phyloP scores from a whole-genome alignment of 1,140 invertebrate genomes.

The Trachymyrmex septentrionalis region DNA sequence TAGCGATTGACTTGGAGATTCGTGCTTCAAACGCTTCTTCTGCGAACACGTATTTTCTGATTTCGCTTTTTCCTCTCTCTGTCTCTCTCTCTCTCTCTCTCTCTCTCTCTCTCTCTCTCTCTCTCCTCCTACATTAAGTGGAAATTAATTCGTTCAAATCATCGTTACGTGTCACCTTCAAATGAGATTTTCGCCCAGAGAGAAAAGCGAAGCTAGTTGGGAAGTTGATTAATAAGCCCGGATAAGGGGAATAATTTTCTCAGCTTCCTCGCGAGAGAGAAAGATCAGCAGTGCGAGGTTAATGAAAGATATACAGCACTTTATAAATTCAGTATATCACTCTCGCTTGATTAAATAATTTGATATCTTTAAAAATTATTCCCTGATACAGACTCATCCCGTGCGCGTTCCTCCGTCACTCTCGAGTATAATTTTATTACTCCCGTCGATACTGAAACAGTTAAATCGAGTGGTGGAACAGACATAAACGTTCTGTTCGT shows the following conservation, averaged over 20 bases:
- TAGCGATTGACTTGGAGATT: constrained; percentile 56
- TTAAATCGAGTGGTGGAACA: neutral
- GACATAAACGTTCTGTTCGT: constrained; percentile 18
- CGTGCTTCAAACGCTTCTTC: constrained; percentile 7
- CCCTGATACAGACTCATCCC: neutral
- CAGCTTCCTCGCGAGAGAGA: neutral
- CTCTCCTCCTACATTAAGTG: neutral
- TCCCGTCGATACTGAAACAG: neutral
- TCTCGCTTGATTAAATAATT: constrained; percentile 32
- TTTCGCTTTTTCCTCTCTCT: neutral
- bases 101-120: neutral
- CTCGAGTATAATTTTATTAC: constrained; percentile 4
- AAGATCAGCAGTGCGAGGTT: constrained; percentile 14
- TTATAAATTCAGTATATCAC: constrained; percentile 41
- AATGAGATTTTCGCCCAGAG: constrained; percentile 19
- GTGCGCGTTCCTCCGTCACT: neutral
- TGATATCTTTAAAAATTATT: constrained; percentile 37
- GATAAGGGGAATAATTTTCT: constrained; percentile 53
- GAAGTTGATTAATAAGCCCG: constrained; percentile 53
- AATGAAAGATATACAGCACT: constrained; percentile 53
- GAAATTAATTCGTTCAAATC: constrained; percentile 50
- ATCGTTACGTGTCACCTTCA: constrained; percentile 3
- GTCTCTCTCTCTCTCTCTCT: neutral
- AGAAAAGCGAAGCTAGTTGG: constrained; percentile 7
- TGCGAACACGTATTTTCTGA: neutral